Conservation (phyloP, 2,797 vertebrate genomes). For the Rhinogobio ventralis region DNA sequence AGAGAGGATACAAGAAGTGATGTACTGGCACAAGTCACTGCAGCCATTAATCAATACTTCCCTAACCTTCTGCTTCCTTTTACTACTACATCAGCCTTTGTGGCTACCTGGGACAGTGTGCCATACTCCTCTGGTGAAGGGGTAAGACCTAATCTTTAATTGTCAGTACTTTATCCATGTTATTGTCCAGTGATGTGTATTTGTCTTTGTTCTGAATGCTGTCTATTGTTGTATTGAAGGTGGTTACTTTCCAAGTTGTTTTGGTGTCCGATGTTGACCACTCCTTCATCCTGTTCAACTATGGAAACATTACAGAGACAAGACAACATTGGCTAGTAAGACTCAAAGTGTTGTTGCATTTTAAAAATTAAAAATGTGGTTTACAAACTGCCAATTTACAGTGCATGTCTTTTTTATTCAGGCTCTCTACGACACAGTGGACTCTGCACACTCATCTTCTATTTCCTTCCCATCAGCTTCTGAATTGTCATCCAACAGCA, state of each 20-base stretch:
- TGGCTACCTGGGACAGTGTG: too few species aligned
- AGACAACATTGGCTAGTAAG: constrained; percentile 7
- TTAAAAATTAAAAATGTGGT: too few species aligned
- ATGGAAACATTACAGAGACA: background rate
- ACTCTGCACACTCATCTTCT: background rate
- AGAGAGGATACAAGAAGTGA: too few species aligned
- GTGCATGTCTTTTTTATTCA: background rate
- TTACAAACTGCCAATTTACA: background rate
- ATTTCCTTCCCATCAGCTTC: too few species aligned
- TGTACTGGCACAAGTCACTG: too few species aligned
- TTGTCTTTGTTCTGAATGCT: background rate
- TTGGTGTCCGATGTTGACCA: background rate
- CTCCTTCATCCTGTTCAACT: constrained; percentile 15
- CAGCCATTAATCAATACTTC: too few species aligned
- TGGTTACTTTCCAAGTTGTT: constrained; percentile 23
- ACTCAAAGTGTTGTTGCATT: background rate
- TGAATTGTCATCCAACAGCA: constrained; percentile 21
- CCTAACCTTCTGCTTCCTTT: too few species aligned
- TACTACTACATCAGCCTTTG: too few species aligned
- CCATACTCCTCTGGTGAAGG: too few species aligned
- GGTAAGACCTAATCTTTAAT: too few species aligned
- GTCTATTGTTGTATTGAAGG: constrained; percentile 2
- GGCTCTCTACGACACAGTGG: constrained; percentile 1
- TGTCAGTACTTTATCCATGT: background rate
- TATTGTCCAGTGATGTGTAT: background rate